Conservation (phyloP, 2,888 invertebrate genomes). For the Aspidiotus rigidus region DNA sequence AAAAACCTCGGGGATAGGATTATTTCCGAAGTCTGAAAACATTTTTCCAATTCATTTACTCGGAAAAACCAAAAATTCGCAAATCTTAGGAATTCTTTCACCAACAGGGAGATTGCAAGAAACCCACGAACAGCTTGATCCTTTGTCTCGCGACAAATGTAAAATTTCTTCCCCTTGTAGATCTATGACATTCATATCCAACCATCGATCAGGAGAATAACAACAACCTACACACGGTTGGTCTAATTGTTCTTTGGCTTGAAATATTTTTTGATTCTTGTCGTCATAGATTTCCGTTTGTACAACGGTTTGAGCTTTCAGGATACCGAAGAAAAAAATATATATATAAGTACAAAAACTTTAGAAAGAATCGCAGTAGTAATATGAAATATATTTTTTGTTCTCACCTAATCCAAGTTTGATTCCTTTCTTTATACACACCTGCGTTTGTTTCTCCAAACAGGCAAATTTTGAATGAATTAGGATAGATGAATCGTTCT, state of each 20-base stretch:
- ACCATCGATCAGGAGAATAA: not conserved
- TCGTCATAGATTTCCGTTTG: not conserved
- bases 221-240: not conserved
- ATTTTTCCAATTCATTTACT: too few species aligned
- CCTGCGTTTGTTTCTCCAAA: not conserved
- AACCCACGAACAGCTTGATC: not conserved
- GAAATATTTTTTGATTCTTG: conserved; percentile 1
- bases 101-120: not conserved
- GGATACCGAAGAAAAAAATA: not conserved
- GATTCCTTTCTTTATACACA: conserved; percentile 9
- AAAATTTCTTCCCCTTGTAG: not conserved
- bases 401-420: conserved; percentile 4
- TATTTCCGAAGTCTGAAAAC: conserved; percentile 4
- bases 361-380: not conserved
- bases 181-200: conserved; percentile 6
- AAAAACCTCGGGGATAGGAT: not conserved
- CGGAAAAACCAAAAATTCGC: too few species aligned
- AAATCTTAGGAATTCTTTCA: not conserved
- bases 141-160: conserved; percentile 1
- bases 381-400: not conserved
- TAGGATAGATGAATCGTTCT: not conserved
- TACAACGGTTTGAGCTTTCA: not conserved
- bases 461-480: not conserved
- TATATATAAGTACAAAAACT: not conserved
- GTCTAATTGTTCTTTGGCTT: conserved; percentile 8